phyloP scores from a whole-genome alignment of 2,888 invertebrate genomes.

The Nephrotoma appendiculata region DNA sequence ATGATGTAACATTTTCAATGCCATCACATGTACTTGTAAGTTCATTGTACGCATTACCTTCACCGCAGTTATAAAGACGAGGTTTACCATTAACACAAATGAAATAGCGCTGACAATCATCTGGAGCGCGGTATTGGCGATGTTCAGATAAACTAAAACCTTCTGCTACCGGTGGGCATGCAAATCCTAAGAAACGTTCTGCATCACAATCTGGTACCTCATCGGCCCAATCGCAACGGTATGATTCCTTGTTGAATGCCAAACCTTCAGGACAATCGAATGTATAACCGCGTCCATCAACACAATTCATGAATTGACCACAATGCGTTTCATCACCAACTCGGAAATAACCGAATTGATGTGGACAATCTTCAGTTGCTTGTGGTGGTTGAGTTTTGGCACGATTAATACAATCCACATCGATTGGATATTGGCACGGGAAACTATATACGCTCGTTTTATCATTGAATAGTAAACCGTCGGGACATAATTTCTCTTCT shows the following conservation, averaged over 20 bases:
- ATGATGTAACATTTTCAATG: constrained; percentile 61
- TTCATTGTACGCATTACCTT: constrained; percentile 64
- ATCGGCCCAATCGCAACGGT: constrained; percentile 81
- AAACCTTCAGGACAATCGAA: constrained; percentile 74
- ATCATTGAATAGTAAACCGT: constrained; percentile 66
- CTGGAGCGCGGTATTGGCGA: constrained; percentile 34
- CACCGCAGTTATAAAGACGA: constrained; percentile 59
- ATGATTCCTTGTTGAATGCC: constrained; percentile 55
- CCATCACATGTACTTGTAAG: constrained; percentile 56
- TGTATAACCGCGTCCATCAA: constrained; percentile 55
- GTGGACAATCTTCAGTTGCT: constrained; percentile 64
- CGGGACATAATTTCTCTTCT: constrained; percentile 64
- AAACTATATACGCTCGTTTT: constrained; percentile 49
- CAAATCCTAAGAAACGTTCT: constrained; percentile 63
- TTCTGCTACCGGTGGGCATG: constrained; percentile 45
- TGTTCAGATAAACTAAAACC: constrained; percentile 34
- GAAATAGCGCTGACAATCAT: constrained; percentile 66
- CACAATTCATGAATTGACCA: constrained; percentile 70
- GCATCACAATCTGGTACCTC: constrained; percentile 65
- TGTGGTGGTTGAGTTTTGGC: constrained; percentile 38
- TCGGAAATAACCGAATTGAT: constrained; percentile 69
- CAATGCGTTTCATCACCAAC: constrained; percentile 52
- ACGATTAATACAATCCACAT: constrained; percentile 60
- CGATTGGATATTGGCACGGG: constrained; percentile 74
- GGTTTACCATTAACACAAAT: constrained; percentile 62